These are phyloP conservation scores for Pomatostomus ruficeps DNA, from an alignment of 2,113 vertebrate species.

Conservation along the genomic window DNA sequence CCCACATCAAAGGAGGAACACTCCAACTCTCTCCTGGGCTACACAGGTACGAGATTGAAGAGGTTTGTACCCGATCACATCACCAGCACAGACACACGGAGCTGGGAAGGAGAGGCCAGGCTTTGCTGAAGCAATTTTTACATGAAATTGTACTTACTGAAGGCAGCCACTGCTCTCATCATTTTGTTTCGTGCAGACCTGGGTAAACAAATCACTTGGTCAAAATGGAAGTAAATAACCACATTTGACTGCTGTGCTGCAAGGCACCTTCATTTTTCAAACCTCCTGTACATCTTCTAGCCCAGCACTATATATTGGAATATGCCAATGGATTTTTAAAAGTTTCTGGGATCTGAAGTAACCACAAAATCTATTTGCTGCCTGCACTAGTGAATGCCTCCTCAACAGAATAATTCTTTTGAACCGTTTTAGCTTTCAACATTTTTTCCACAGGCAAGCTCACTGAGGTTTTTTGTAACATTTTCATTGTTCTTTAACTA, in stretches of 20 bases:
- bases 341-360: background rate
- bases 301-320: background rate
- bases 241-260: background rate
- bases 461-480: background rate
- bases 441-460: background rate
- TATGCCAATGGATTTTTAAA: background rate
- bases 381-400: background rate
- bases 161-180: conserved; percentile 83
- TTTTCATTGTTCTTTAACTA: background rate
- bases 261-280: background rate
- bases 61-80: background rate
- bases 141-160: conserved; percentile 78
- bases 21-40: background rate
- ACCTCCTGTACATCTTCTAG: background rate
- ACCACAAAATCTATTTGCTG: background rate
- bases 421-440: background rate
- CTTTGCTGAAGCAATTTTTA: background rate
- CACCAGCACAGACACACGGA: background rate
- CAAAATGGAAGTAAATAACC: background rate
- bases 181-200: conserved; percentile 74
- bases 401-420: background rate
- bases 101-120: background rate
- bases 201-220: background rate
- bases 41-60: background rate
- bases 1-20: background rate